phyloP scores from a whole-genome alignment of 2,888 invertebrate species.

The Drosophila fungiperda region DNA sequence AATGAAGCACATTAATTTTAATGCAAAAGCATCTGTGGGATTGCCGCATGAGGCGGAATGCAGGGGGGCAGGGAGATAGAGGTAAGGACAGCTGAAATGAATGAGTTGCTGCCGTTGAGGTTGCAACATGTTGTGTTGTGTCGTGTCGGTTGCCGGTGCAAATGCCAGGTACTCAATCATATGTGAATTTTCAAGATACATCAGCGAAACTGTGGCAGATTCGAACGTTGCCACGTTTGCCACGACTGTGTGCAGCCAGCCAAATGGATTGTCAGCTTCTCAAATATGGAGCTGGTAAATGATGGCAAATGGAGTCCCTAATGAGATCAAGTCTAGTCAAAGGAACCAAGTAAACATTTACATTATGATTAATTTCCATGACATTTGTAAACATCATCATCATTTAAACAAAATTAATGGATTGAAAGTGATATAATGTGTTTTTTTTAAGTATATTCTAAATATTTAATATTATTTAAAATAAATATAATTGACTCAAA shows the following conservation, averaged over 20 bases:
- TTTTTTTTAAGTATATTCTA: neutral
- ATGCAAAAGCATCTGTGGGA: slow-evolving; percentile 50
- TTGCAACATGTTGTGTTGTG: slow-evolving; percentile 46
- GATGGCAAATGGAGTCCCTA: neutral
- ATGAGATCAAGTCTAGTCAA: neutral
- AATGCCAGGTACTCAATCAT: slow-evolving; percentile 70
- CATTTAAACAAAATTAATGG: neutral
- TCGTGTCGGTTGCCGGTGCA: slow-evolving; percentile 32
- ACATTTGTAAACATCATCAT: neutral
- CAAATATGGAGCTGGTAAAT: neutral
- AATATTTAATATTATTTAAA: neutral
- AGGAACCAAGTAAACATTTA: neutral
- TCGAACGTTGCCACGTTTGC: slow-evolving; percentile 6
- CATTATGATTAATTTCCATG: neutral
- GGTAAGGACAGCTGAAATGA: slow-evolving; percentile 45
- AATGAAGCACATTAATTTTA: slow-evolving; percentile 74
- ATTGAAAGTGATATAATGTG: neutral
- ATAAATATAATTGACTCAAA: neutral
- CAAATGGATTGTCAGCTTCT: slow-evolving; percentile 1
- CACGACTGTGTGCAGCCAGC: neutral
- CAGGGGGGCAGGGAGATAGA: neutral
- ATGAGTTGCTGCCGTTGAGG: slow-evolving; percentile 55
- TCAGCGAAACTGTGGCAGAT: slow-evolving; percentile 19
- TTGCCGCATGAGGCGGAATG: neutral
- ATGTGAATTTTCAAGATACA: slow-evolving; percentile 31